Base-by-base conservation (phyloP, 2,797 vertebrate species). In the Dicrostonyx torquatus region DNA sequence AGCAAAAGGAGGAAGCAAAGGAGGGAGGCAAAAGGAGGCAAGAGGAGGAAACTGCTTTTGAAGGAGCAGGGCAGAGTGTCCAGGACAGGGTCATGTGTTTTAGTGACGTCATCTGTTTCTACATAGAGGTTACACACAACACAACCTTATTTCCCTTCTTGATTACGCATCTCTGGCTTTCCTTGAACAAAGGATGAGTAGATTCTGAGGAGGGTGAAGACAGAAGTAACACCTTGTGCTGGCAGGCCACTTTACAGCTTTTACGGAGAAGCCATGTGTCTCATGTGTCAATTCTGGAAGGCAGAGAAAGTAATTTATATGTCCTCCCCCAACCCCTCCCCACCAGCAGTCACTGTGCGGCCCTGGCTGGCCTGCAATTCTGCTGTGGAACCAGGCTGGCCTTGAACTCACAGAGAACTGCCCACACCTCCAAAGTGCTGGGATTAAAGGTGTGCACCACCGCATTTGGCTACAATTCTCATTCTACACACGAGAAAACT, bases 1-100 rank as follows among this genome's bases (percentile, higher is more conserved):
- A 92, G 79, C 48, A 62, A 96, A 84, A 89, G 45, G 76, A 90
- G 86, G 92, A 96, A 90, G 88, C 76, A 94, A 93, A 96, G 53
- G 60, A 78, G 22, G 31, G 29, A 73, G 91, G 43, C 78, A 93
- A 93, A 93, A 94, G 80, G 64, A 66, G 73, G 76, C 40, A 58
- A 62, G 68, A 87, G 80, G 66, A 96, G 45, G 89, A 82, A 86
- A 76, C 8, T 86, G 37, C 86, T 90, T 93, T 76, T 72, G 60
- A 84, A 83, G 94, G 79, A 82, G 60, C 37, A 76, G 79, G 48
- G 64, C 15, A 29, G 66, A 11, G 13, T 77, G 64, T 76, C 75
- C 45, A 10, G 14, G 3, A 50, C 31, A 55, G 84, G 48, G 66
- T 79, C 58, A 6, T 92, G 53, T 9, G 15, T 79, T 89, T 92